phyloP scores from a whole-genome alignment of 2,888 invertebrate genomes.

The Lasiommata megera region DNA sequence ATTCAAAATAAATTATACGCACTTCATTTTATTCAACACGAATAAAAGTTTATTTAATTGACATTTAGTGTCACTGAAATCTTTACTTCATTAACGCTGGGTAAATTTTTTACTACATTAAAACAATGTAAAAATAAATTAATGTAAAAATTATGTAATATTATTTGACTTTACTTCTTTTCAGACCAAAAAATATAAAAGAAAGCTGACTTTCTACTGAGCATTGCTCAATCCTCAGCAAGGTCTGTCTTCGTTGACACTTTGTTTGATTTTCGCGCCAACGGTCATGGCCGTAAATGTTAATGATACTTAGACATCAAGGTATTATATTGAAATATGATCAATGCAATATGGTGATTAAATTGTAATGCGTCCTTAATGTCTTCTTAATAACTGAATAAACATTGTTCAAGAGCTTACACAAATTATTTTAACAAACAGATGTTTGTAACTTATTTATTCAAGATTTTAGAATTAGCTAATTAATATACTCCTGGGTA shows the following conservation, averaged over 20 bases:
- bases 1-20: too few relatives aligned
- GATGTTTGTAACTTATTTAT: neutral
- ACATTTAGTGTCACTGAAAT: too few relatives aligned
- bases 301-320: constrained; percentile 37
- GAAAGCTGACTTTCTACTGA: constrained; percentile 63
- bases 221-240: constrained; percentile 43
- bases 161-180: constrained; percentile 32
- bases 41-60: too few relatives aligned
- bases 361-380: constrained; percentile 8
- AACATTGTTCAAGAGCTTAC: constrained; percentile 9
- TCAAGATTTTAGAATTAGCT: too few relatives aligned
- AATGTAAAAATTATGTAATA: neutral
- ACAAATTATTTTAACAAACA: neutral
- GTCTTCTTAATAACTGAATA: constrained; percentile 8
- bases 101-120: too few relatives aligned
- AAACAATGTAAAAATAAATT: too few relatives aligned
- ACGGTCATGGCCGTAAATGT: constrained; percentile 25
- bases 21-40: too few relatives aligned
- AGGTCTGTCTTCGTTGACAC: constrained; percentile 47
- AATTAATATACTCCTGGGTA: too few relatives aligned
- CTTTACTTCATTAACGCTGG: too few relatives aligned
- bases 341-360: constrained; percentile 22
- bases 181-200: constrained; percentile 39
- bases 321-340: constrained; percentile 31
- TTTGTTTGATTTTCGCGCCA: constrained; percentile 45